Evolutionary conservation across 2,888 invertebrate species (phyloP), one percentile per base, ranked within the genome.

Genomic region (Brachylomia viminalis): DNA sequence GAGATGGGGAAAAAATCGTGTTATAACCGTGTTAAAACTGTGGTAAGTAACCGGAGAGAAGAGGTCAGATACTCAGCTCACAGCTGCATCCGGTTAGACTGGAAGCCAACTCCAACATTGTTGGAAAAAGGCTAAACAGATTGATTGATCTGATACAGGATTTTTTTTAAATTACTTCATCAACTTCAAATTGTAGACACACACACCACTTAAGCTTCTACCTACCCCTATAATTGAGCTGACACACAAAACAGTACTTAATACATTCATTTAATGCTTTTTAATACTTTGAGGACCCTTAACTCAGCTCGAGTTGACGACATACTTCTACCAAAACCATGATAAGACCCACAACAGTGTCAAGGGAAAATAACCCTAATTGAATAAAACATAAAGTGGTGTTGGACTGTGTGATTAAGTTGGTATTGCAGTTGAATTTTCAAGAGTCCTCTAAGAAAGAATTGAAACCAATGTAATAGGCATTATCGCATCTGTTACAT

Each of bases 401-500:
- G 0, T 42, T 0, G 0, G 7, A 59, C 15, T 79, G 20, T 30
- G 1, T 27, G 0, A 1, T n/a, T 79, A 79, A 83, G 42, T 65
- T 83, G 62, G 80, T 72, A 62, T 27, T 38, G 10, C 56, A 59
- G 11, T 84, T 72, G 49, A 42, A 42, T 45, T 61, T 7, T 61
- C 13, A 77, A 84, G 69, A 33, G 72, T 54, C 0, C 72, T 85
- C 56, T 27, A 42, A 0, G 7, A 73, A 59, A 77, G 74, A 79
- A 84, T 89, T 80, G 86, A 80, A 78, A 80, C 79, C 77, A 77
- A 80, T 86, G 72, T 77, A 84, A 83, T 84, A 67, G 79, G 72
- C 71, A 79, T 85, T 87, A 85, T 72, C 82, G 68, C 88, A 88
- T 88, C 88, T 88, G 86, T 86, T 87, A 73, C 83, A 61, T 77